These are phyloP conservation scores for Heliornis fulica DNA, from an alignment of 2,113 vertebrate species.

Conservation along the genomic window DNA sequence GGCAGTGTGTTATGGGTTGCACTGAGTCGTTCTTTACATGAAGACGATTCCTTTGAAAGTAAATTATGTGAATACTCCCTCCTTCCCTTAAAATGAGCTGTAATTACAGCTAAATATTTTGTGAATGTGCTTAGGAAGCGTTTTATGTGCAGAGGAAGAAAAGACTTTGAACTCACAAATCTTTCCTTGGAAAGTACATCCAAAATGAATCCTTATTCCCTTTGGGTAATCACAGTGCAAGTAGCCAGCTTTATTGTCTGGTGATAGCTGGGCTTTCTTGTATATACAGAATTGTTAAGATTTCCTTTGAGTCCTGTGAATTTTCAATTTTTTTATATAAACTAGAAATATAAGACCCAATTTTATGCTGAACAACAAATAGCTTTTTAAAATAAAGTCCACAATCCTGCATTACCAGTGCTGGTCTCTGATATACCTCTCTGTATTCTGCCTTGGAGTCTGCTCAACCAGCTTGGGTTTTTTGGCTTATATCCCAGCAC, in stretches of 20 bases:
- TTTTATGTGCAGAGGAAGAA: neutral
- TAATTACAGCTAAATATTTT: constrained; percentile 53
- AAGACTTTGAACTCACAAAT: neutral
- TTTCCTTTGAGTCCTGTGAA: constrained; percentile 20
- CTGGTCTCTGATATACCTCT: neutral
- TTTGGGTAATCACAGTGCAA: neutral
- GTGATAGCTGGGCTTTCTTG: neutral
- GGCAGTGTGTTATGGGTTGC: neutral
- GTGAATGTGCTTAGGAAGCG: neutral
- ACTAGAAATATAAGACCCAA: neutral
- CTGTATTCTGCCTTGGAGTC: neutral
- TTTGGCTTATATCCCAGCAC: neutral
- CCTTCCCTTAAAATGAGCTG: neutral
- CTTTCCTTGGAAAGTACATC: constrained; percentile 10
- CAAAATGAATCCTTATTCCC: constrained; percentile 11
- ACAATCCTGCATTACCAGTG: neutral
- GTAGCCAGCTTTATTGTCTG: constrained; percentile 24
- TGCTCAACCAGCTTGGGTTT: neutral
- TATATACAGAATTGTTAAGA: neutral
- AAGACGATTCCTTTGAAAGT: constrained; percentile 5
- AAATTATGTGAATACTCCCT: neutral
- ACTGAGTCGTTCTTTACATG: neutral
- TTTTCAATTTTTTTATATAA: constrained; percentile 17
- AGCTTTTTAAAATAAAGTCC: neutral
- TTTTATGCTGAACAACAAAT: neutral